phyloP scores from a whole-genome alignment of 2,797 vertebrate genomes.

The Discoglossus pictus region DNA sequence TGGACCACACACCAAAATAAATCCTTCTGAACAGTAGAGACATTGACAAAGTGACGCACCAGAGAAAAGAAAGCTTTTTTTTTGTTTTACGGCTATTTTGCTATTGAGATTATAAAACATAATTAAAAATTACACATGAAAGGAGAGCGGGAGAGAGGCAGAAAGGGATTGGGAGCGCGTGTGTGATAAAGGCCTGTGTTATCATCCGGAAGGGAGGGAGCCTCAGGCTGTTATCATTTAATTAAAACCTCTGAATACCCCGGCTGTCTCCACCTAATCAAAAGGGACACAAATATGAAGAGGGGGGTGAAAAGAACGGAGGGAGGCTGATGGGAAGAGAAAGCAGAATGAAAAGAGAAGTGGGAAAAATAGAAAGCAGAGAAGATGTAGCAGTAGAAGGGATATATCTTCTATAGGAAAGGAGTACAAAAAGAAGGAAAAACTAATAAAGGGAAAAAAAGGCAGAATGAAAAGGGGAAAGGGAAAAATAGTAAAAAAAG shows the following conservation, averaged over 20 bases:
- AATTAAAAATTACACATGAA: slow-evolving; percentile 49
- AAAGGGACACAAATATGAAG: slow-evolving; percentile 48
- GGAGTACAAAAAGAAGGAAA: too few relatives aligned
- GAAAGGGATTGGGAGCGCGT: slow-evolving; percentile 43
- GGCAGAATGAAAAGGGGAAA: background rate
- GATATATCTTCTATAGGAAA: too few relatives aligned
- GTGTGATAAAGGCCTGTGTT: slow-evolving; percentile 47
- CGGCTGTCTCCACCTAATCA: slow-evolving; percentile 44
- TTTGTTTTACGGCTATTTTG: slow-evolving; percentile 52
- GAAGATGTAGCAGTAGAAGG: slow-evolving; percentile 12
- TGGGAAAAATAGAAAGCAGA: slow-evolving; percentile 7
- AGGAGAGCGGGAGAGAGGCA: slow-evolving; percentile 36
- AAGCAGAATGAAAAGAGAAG: background rate
- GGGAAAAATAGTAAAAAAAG: background rate
- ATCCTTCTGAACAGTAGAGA: slow-evolving; percentile 1
- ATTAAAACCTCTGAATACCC: slow-evolving; percentile 50
- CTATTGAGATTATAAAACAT: slow-evolving; percentile 53
- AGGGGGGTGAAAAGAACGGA: slow-evolving; percentile 5
- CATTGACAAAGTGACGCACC: too few relatives aligned
- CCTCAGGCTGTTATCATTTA: slow-evolving; percentile 52
- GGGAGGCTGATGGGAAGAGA: background rate
- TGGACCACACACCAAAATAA: slow-evolving; percentile 24
- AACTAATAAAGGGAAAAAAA: slow-evolving; percentile 15
- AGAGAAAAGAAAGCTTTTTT: slow-evolving; percentile 21
- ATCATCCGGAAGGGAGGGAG: slow-evolving; percentile 52